Evolutionary conservation across 2,888 invertebrate genomes (phyloP).

Genomic region (Drosophila rubida): DNA sequence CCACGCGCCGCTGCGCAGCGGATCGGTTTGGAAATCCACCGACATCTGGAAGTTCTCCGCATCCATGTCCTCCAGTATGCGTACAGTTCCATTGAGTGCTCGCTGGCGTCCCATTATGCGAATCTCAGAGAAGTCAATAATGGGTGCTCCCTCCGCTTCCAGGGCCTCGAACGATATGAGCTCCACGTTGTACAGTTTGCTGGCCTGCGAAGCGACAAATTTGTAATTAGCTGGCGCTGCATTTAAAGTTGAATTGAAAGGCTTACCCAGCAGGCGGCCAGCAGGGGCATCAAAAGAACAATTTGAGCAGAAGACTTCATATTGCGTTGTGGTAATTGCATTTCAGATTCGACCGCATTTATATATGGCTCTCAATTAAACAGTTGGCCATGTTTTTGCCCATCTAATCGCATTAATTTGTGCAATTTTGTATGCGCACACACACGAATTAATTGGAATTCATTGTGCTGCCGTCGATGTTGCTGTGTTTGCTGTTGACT

Average conservation of each 20-base stretch:
- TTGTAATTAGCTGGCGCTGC: not conserved
- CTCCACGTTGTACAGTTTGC: conserved; percentile 2
- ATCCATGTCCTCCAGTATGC: conserved; percentile 26
- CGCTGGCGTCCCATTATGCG: conserved; percentile 8
- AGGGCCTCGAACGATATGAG: conserved; percentile 25
- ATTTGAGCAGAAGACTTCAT: conserved; percentile 7
- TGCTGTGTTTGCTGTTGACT: not conserved
- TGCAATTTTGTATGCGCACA: conserved; percentile 27
- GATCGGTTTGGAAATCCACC: conserved; percentile 27
- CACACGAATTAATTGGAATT: conserved; percentile 10
- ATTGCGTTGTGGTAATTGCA: not conserved
- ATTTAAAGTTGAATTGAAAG: not conserved
- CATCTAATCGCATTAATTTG: conserved; percentile 22
- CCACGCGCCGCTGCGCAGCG: conserved; percentile 14
- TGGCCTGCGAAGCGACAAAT: not conserved
- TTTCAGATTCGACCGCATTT: not conserved
- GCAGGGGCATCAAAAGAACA: not conserved
- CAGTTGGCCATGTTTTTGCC: conserved; percentile 1
- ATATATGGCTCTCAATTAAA: conserved; percentile 27
- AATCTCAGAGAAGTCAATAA: conserved; percentile 29
- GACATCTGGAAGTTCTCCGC: conserved; percentile 25
- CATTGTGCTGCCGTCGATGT: not conserved
- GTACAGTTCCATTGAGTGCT: conserved; percentile 31
- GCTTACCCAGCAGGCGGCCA: conserved; percentile 10
- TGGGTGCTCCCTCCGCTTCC: conserved; percentile 2